Evolutionary conservation across 2,888 invertebrate genomes (phyloP).

Genomic region (Mimachlamys varia): DNA sequence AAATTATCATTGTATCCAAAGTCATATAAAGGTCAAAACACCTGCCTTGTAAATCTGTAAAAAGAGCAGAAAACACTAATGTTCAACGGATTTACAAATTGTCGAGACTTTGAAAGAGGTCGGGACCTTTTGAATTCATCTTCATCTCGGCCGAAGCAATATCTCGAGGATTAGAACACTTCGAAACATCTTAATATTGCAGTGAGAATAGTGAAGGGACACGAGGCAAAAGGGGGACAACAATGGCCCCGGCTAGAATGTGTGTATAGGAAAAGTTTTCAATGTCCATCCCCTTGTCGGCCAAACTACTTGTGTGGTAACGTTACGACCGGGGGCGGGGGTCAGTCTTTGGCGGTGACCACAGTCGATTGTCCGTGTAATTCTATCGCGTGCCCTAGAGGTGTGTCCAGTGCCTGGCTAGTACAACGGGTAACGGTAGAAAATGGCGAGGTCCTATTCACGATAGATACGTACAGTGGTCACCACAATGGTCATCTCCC

Average conservation of each 20-base stretch:
- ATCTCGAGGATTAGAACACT: constrained; percentile 1
- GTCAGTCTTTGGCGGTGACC: neutral
- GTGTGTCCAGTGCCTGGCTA: neutral
- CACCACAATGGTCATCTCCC: constrained; percentile 4
- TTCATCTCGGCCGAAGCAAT: neutral
- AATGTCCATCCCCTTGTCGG: neutral
- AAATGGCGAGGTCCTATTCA: neutral
- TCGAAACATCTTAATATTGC: neutral
- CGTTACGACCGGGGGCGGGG: constrained; percentile 15
- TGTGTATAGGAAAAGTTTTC: neutral
- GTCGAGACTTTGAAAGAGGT: neutral
- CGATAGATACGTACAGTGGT: constrained; percentile 10
- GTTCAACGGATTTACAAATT: constrained; percentile 9
- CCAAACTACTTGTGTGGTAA: constrained; percentile 31
- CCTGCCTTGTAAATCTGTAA: neutral
- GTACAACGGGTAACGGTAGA: constrained; percentile 34
- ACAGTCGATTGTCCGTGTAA: neutral
- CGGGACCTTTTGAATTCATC: constrained; percentile 17
- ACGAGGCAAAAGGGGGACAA: neutral
- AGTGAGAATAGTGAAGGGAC: neutral
- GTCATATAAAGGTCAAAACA: neutral
- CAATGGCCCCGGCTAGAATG: neutral
- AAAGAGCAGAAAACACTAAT: constrained; percentile 23
- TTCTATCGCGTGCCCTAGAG: neutral
- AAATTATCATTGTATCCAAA: neutral